Base-by-base conservation (phyloP, 2,888 invertebrate genomes). In the Drosophila pseudotalamancana region DNA sequence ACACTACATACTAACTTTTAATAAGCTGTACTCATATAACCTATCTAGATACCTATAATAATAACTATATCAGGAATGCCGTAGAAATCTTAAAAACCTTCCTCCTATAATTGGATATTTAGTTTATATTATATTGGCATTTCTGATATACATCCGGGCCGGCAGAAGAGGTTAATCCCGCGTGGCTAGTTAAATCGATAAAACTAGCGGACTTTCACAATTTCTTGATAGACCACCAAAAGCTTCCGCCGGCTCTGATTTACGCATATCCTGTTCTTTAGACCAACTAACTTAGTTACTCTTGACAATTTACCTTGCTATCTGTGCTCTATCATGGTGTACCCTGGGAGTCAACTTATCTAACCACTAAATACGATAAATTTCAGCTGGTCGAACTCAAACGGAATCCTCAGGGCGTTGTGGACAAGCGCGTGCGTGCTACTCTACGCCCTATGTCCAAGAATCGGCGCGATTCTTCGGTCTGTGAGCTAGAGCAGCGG, bases 391-490 rank as follows among this genome's bases (percentile, higher is more conserved):
- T 98, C 72, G 98, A 98, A 91, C 93, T 98, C 51, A 95, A 96
- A 78, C 94, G 97, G 77, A 95, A 95, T 91, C 97, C 98, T 1
- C 95, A 95, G 78, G 97, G 96, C 0, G 94, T 95, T 4, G 95
- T 96, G 43, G 96, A 97, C 86, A 95, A 96, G 88, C 93, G 97
- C 56, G 95, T 97, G 63, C 93, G 98, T 34, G 96, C 98, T 1
- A 98, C 98, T 0, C 92, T 98, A 46, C 94, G 97, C 63, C 97
- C 97, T 1, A 94, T 94, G 93, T 95, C 96, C 3, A 96, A 96
- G 83, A 94, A 94, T 89, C 93, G 97, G 62, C 93, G 96, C 72
- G 95, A 96, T 83, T 96, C 96, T 0, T 95, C 95, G 6, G 95
- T 95, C 0, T 96, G 96, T 42, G 97, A 97, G 90, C 92, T 97